phyloP scores from a whole-genome alignment of 2,888 invertebrate species.

The Zygogramma bicolorata region DNA sequence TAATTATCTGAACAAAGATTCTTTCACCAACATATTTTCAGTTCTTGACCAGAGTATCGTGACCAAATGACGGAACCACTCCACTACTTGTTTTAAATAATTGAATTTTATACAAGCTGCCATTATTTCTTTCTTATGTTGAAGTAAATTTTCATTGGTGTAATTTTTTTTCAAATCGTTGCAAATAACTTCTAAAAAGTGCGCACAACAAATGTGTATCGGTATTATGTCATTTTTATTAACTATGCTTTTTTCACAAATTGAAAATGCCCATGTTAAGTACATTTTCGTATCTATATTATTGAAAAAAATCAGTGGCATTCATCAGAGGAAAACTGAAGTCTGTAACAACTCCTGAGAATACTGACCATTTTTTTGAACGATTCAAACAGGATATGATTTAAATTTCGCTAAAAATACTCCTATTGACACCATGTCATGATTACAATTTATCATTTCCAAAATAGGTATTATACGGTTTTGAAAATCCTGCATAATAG shows the following conservation, averaged over 20 bases:
- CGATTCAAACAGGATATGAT: background rate
- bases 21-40: background rate
- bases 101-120: background rate
- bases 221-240: background rate
- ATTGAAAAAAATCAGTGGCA: background rate
- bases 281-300: background rate
- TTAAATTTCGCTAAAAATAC: slow-evolving; percentile 19
- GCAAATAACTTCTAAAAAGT: background rate
- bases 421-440: slow-evolving; percentile 9
- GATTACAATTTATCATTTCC: slow-evolving; percentile 13
- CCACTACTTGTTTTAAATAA: background rate
- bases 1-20: background rate
- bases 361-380: background rate
- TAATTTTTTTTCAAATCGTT: background rate
- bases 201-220: slow-evolving; percentile 12
- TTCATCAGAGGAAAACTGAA: background rate
- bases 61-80: background rate
- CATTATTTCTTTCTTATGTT: slow-evolving; percentile 8
- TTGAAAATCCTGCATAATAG: no score
- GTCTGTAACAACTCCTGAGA: background rate
- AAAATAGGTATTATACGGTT: slow-evolving; percentile 17
- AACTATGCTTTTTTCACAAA: background rate
- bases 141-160: background rate
- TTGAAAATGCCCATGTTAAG: background rate
- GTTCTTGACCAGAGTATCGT: background rate